phyloP scores from a whole-genome alignment of 2,113 vertebrate genomes.

The Brachyhypopomus occidentalis region DNA sequence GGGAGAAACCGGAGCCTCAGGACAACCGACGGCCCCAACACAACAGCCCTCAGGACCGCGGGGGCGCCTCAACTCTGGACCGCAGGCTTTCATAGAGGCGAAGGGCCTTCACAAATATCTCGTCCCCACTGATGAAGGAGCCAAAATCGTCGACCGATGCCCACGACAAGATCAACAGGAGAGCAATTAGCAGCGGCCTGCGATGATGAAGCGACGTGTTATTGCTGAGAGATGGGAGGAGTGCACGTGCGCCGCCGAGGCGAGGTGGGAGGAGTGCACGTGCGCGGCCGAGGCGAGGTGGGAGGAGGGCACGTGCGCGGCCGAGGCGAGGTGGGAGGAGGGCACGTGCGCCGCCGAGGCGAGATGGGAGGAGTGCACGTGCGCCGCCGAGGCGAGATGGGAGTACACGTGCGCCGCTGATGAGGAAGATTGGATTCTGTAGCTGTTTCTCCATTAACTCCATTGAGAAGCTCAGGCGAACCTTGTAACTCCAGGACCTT shows the following conservation, averaged over 20 bases:
- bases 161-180: conserved; percentile 36
- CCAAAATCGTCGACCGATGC: conserved; percentile 37
- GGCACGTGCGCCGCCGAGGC: too few species aligned
- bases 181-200: not conserved
- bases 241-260: not conserved
- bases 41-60: conserved; percentile 30
- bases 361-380: not conserved
- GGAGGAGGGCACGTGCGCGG: not conserved
- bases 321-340: not conserved
- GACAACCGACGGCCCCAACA: conserved; percentile 50
- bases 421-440: too few species aligned
- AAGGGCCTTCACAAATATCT: conserved; percentile 45
- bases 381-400: not conserved
- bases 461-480: not conserved
- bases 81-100: conserved; percentile 48
- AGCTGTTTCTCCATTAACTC: too few species aligned
- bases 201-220: conserved; percentile 21
- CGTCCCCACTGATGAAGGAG: conserved; percentile 36
- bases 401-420: conserved; percentile 16
- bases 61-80: conserved; percentile 48
- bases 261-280: too few species aligned
- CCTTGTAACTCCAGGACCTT: not conserved
- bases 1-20: conserved; percentile 52
- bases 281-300: conserved; percentile 14
- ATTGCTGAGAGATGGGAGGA: too few species aligned